Conservation (phyloP, 1,140 invertebrate genomes). For the Eumaeus atala region DNA sequence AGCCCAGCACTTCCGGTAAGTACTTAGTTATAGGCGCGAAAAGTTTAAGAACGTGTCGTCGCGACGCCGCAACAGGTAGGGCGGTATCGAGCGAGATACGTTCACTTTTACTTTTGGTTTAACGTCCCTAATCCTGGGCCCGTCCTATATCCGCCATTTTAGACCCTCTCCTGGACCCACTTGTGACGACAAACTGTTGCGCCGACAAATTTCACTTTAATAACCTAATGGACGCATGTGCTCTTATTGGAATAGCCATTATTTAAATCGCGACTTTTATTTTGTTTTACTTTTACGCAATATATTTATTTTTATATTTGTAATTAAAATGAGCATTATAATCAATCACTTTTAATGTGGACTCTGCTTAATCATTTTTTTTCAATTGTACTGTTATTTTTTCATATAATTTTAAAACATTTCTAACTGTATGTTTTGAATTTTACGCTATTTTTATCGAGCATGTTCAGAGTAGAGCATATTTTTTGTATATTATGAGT, state of each 20-base stretch:
- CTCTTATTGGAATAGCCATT: constrained; percentile 8
- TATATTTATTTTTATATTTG: too few species aligned
- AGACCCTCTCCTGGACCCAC: constrained; percentile 3
- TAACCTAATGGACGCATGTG: constrained; percentile 11
- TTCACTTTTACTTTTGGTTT: constrained; percentile 50
- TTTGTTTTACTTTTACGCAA: too few species aligned
- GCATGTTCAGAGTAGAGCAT: too few species aligned
- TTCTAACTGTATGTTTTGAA: too few species aligned
- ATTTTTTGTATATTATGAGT: too few species aligned
- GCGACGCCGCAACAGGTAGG: constrained; percentile 56
- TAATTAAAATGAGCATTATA: too few species aligned
- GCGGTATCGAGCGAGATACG: constrained; percentile 49
- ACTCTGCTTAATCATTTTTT: too few species aligned
- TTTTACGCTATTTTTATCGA: too few species aligned
- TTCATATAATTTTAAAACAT: too few species aligned
- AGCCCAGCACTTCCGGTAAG: constrained; percentile 44
- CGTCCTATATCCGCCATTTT: constrained; percentile 47
- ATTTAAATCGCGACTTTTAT: not conserved
- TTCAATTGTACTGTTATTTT: too few species aligned
- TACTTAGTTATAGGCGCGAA: constrained; percentile 36
- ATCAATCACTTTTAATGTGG: too few species aligned
- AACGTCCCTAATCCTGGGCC: constrained; percentile 40
- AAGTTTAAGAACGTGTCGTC: constrained; percentile 38
- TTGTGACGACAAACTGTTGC: constrained; percentile 24
- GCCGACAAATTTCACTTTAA: constrained; percentile 14